phyloP scores from a whole-genome alignment of 30 jellyfish, hydroid and myxozoan species.

The Euphysa ruthae region DNA sequence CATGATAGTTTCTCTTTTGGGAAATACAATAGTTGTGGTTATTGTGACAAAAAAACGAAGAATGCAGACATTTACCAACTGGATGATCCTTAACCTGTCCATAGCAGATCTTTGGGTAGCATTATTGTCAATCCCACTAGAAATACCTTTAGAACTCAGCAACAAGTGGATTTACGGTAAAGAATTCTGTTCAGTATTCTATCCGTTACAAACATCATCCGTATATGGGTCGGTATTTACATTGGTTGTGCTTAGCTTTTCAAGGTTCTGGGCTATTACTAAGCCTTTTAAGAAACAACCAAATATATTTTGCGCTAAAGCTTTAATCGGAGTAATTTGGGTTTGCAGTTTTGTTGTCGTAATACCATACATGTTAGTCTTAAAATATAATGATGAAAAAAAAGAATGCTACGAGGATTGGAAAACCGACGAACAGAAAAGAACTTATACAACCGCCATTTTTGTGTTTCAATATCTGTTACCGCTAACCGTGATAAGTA shows the following conservation, averaged over 20 bases:
- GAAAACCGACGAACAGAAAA: conserved; percentile 44
- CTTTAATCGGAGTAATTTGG: conserved; percentile 67
- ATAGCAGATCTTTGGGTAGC: conserved; percentile 82
- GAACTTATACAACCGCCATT: conserved; percentile 68
- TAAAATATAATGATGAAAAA: conserved; percentile 8
- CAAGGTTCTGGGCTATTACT: conserved; percentile 91
- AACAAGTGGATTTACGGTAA: conserved; percentile 75
- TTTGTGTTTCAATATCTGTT: conserved; percentile 76
- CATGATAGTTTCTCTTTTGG: conserved; percentile 50
- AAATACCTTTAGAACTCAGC: conserved; percentile 63
- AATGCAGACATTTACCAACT: conserved; percentile 95
- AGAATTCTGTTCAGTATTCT: conserved; percentile 59
- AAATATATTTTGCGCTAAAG: conserved; percentile 60
- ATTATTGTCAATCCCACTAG: conserved; percentile 76
- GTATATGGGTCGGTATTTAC: conserved; percentile 88
- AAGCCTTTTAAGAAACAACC: conserved; percentile 87
- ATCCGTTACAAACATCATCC: conserved; percentile 86
- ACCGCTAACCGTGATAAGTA: conserved; percentile 56
- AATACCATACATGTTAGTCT: conserved; percentile 64
- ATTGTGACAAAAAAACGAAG: conserved; percentile 72
- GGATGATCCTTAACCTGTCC: conserved; percentile 82
- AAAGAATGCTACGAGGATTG: conserved; percentile 1
- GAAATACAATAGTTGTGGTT: conserved; percentile 62
- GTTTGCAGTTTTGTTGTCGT: conserved; percentile 63
- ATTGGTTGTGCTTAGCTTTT: conserved; percentile 73